A percentile compares a stretch with the other conserved stretches of the same genome.
Evolutionary conservation across 2,113 vertebrate species (phyloP).

Genomic region (Geococcyx californianus): DNA sequence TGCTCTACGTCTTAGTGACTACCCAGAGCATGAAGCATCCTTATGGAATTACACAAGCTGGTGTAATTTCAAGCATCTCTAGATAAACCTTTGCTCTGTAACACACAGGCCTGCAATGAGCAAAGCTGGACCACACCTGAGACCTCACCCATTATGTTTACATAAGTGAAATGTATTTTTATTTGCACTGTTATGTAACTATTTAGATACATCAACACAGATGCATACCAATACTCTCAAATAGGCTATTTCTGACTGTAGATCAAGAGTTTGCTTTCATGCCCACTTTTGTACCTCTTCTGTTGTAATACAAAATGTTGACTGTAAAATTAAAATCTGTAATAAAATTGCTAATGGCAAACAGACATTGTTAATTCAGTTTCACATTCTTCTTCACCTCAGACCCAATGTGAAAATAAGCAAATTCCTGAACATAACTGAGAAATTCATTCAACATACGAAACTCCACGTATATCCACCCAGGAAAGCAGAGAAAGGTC

Average conservation of each 20-base stretch:
- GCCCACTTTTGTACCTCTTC: constrained; percentile 20
- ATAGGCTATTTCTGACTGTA: background rate
- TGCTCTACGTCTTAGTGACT: background rate
- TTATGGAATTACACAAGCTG: background rate
- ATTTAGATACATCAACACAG: background rate
- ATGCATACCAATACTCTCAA: background rate
- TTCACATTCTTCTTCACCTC: background rate
- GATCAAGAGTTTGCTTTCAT: background rate
- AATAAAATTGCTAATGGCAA: constrained; percentile 9
- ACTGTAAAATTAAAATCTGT: background rate
- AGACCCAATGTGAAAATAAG: background rate
- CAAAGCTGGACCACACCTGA: background rate
- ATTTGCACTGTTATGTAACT: background rate
- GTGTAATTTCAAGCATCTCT: background rate
- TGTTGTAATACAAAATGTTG: background rate
- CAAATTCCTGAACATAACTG: background rate
- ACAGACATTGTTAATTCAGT: background rate
- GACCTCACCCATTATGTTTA: background rate
- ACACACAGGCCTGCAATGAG: background rate
- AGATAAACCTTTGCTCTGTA: background rate
- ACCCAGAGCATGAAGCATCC: background rate
- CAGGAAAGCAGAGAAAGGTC: background rate
- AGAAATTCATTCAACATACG: background rate
- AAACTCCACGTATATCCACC: background rate
- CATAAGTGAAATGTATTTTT: background rate